Evolutionary conservation across 2,888 invertebrate genomes (phyloP).

Genomic region (Dicycla oo): DNA sequence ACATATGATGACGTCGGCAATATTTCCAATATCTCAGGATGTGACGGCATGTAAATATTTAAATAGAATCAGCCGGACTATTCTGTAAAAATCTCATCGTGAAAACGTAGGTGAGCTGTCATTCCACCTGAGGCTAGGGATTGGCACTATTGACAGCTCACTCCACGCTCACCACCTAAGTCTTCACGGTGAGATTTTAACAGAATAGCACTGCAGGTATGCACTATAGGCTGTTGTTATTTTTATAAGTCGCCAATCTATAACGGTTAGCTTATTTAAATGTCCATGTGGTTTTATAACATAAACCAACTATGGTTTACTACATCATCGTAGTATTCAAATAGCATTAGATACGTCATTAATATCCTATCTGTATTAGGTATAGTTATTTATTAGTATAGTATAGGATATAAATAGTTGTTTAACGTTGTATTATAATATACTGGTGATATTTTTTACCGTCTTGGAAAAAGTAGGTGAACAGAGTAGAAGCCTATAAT

Average conservation of each 20-base stretch:
- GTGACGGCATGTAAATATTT: slow-evolving; percentile 28
- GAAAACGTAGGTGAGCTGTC: too few species aligned
- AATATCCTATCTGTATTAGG: slow-evolving; percentile 1
- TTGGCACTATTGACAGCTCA: too few species aligned
- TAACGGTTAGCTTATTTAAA: slow-evolving; percentile 31
- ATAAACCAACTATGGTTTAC: slow-evolving; percentile 27
- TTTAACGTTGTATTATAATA: background rate
- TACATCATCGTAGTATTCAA: slow-evolving; percentile 28
- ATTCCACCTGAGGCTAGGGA: too few species aligned
- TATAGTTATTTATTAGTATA: background rate
- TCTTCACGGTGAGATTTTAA: too few species aligned
- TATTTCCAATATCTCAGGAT: slow-evolving; percentile 37
- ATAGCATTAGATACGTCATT: slow-evolving; percentile 26
- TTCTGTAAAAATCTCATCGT: too few species aligned
- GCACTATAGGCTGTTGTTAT: slow-evolving; percentile 7
- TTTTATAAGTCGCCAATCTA: background rate
- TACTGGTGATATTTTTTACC: too few species aligned
- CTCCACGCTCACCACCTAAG: too few species aligned
- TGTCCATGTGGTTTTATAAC: slow-evolving; percentile 34
- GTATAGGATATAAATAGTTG: background rate
- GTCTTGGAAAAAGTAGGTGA: too few species aligned
- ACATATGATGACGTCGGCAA: slow-evolving; percentile 48
- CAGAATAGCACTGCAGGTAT: too few species aligned
- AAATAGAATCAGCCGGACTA: too few species aligned
- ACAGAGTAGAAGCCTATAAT: too few species aligned